Percentiles rank a stretch among this genome's conserved stretches.
Evolutionary conservation across 2,888 invertebrate genomes (phyloP).

Genomic region (Resseliella maxima): DNA sequence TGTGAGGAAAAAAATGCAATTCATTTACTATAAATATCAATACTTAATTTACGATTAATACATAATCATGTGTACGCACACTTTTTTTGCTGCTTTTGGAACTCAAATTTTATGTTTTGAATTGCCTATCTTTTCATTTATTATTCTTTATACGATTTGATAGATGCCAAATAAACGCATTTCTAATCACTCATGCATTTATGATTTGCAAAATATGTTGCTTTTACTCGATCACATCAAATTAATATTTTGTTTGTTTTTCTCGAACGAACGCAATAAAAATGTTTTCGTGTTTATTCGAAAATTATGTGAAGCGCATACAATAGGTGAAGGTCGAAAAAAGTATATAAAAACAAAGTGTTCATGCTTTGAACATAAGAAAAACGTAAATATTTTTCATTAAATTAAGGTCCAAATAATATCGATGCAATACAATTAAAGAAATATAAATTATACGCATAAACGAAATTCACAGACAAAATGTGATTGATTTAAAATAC

Average conservation of each 20-base stretch:
- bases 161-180: constrained; percentile 37
- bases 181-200: constrained; percentile 50
- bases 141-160: not conserved
- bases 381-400: too few species aligned
- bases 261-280: not conserved
- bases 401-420: not conserved
- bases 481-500: not conserved
- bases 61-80: not conserved
- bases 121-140: not conserved
- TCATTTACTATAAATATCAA: not conserved
- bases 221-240: not conserved
- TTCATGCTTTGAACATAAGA: not conserved
- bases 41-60: not conserved
- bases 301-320: not conserved
- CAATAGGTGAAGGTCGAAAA: constrained; percentile 42
- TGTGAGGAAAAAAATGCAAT: not conserved
- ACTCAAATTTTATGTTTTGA: not conserved
- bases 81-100: not conserved
- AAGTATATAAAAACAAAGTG: not conserved
- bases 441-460: not conserved
- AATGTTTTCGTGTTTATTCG: not conserved
- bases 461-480: constrained; percentile 18
- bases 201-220: not conserved
- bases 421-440: not conserved
- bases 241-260: not conserved